Evolutionary conservation across 2,888 invertebrate genomes (phyloP), one percentile per base, ranked within the genome.

Genomic region (Mythimna vitellina): DNA sequence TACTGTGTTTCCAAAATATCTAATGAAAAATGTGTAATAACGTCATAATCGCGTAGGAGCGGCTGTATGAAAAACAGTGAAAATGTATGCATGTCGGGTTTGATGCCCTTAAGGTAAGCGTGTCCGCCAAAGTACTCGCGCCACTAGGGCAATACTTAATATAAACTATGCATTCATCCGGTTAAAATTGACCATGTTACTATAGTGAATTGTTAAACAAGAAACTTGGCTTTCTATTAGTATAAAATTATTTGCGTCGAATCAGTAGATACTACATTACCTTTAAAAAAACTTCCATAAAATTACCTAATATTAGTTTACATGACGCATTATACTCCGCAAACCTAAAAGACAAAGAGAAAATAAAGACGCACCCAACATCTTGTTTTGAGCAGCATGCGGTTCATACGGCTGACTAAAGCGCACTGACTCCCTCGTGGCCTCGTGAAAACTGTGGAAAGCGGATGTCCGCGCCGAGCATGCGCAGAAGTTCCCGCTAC

Each of bases 391-490:
- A 42, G 17, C 56, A 56, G n/a, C 73, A 57, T 65, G 64, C 76
- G 35, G 20, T 57, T 29, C 9, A 0, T 3, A 35, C 6, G 25
- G 12, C 25, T 72, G n/a, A 53, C 20, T 38, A 42, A 46, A 63
- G 38, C 56, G 53, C 51, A 78, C 79, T 77, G 57, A 62, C 14
- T 73, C 29, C n/a, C 22, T 64, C 32, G 4, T 32, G 56, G 29
- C 57, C 25, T 53, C 46, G 58, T 70, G 72, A 29, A 70, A 70
- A 51, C 42, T 58, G 76, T 73, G 76, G 38, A 78, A 76, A 72
- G 77, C 75, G 78, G 78, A 76, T 75, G 76, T 72, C 22, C 38
- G 29, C 53, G 65, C 60, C 38, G 25, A 32, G 73, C 76, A 72
- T 78, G 76, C 78, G 76, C 56, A 60, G 51, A 65, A 72, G 35